Evolutionary conservation across 2,797 vertebrate genomes (phyloP), one percentile per base, ranked within the genome.

Genomic region (Gymnodraco acuticeps): DNA sequence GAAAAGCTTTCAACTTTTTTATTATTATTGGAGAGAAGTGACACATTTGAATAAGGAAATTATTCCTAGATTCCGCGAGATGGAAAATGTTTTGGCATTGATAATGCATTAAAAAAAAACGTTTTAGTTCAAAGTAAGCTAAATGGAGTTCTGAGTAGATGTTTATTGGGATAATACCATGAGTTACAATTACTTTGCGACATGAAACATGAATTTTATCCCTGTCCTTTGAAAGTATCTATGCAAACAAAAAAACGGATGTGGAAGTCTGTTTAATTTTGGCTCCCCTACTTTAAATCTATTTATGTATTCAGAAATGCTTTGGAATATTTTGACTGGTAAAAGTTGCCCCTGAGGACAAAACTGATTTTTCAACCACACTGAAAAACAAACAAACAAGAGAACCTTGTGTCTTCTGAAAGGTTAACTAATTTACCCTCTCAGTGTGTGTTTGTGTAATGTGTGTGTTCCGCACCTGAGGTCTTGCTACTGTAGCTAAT

Each of bases 401-500:
- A 55, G 48, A 51, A 42, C 13, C n/a, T 58, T 69, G 61, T 73
- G 54, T 81, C 48, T 73, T 70, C 55, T 60, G 38, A 78, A 82
- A 86, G 75, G 77, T 89, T 79, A 73, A 83, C 85, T 71, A 51
- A 73, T 80, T 80, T 78, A 76, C 71, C 77, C 77, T 83, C 67
- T 70, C 17, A 8, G 66, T 73, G 47, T 46, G 59, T 0, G 48
- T 65, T 68, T 65, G 47, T 43, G 27, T 45, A 38, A 53, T 1
- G 55, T 74, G 75, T 71, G 67, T 66, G 79, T 80, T 77, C 20
- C 70, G 70, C 80, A 91, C 83, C 85, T 87, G 73, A 87, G 85
- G 78, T 88, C 85, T 82, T 73, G 66, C 83, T 75, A 70, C 85
- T 70, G 73, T 42, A 53, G 82, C 75, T 93, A 90, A 92, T 91